Conservation (phyloP, 2,797 vertebrate genomes). For the Sebastiscus tertius region DNA sequence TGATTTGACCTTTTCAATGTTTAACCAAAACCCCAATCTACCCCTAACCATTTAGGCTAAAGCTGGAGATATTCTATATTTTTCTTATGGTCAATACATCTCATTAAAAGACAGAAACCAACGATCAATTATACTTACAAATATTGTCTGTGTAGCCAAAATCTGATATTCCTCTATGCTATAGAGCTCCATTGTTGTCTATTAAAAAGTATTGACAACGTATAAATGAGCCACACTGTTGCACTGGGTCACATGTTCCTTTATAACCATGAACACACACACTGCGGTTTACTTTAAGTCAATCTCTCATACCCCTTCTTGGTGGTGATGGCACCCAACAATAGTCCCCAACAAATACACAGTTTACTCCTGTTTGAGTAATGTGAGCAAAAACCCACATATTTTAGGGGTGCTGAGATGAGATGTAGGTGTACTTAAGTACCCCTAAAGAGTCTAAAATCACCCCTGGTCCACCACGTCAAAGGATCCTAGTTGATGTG, state of each 20-base stretch:
- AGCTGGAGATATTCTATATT: background rate
- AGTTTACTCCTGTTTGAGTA: too few species aligned
- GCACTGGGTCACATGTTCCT: background rate
- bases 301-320: background rate
- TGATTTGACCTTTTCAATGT: background rate
- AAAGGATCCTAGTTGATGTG: background rate
- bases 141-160: too few species aligned
- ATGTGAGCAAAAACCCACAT: rapidly evolving
- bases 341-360: background rate
- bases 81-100: background rate
- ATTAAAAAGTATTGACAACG: too few species aligned
- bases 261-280: background rate
- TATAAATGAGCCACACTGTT: background rate
- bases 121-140: background rate
- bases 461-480: background rate
- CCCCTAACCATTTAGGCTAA: background rate
- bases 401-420: too few species aligned
- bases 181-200: background rate
- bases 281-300: background rate
- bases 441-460: background rate
- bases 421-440: background rate
- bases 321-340: background rate
- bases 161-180: background rate
- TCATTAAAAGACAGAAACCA: background rate
- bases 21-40: background rate